Evolutionary conservation across 2,888 invertebrate genomes (phyloP).

Genomic region (Clanis bilineata): DNA sequence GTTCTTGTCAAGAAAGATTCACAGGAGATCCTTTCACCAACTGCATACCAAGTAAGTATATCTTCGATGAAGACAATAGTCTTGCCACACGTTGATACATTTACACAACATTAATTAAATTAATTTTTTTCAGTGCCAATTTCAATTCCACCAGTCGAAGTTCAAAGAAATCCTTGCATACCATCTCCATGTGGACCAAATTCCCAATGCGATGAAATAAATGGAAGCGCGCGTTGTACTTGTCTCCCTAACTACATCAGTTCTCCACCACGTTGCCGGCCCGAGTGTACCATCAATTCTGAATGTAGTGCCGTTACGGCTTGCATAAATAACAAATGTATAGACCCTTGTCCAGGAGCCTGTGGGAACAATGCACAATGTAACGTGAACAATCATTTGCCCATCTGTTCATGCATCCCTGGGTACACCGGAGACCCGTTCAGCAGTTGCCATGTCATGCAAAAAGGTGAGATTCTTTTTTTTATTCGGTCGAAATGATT

Average conservation of each 20-base stretch:
- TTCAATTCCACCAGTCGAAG: conserved; percentile 46
- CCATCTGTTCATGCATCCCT: conserved; percentile 85
- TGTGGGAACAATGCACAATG: conserved; percentile 90
- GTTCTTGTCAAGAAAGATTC: conserved; percentile 86
- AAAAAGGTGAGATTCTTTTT: conserved; percentile 46
- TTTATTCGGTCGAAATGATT: no score
- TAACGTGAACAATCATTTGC: conserved; percentile 87
- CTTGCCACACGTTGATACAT: not conserved
- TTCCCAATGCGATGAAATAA: conserved; percentile 86
- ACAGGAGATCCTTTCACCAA: conserved; percentile 90
- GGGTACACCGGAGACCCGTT: conserved; percentile 90
- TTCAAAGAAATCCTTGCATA: conserved; percentile 83
- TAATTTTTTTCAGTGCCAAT: conserved; percentile 43
- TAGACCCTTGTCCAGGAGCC: conserved; percentile 89
- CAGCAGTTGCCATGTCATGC: conserved; percentile 64
- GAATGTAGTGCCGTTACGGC: conserved; percentile 87
- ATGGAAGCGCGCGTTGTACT: conserved; percentile 85
- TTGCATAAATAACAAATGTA: conserved; percentile 87
- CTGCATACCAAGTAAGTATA: conserved; percentile 75
- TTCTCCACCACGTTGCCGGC: conserved; percentile 89
- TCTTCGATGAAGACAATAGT: conserved; percentile 7
- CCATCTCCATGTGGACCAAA: conserved; percentile 92
- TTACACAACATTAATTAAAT: not conserved
- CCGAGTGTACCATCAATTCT: conserved; percentile 87
- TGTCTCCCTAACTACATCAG: conserved; percentile 88